Base-by-base conservation (phyloP, 2,113 vertebrate genomes). In the Nyctibius bracteatus region DNA sequence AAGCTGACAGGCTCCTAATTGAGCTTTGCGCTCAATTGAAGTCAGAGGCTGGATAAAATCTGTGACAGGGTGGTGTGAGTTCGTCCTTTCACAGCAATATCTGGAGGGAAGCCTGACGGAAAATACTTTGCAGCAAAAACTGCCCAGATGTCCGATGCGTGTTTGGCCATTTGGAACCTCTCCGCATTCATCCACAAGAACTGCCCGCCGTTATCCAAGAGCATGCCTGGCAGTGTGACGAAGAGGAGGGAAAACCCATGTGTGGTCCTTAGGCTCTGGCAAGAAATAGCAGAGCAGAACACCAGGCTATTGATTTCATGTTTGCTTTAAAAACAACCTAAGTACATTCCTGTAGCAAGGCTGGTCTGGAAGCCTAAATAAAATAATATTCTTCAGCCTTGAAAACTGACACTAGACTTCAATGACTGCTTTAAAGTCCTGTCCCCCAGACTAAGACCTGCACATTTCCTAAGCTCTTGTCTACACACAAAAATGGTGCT, bases 321-420 rank as follows among this genome's bases (percentile, higher is more conserved):
- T 97, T 97, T 94, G 94, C 93, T 97, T 96, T 97, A 95, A 96
- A 97, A 97, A 96, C 96, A 97, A 95, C 94, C 93, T 96, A 94
- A 97, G 93, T 96, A 92, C 94, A 96, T 96, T 96, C 95, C 95
- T 96, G 95, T 82, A 97, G 90, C 82, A 96, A 91, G 90, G 94
- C 94, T 95, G 85, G 92, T 94, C 90, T 96, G 92, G 92, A 96
- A 96, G 96, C 96, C 96, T 96, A 96, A 97, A 96, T 95, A 96
- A 97, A 96, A 96, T 96, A 97, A 97, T 96, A 93, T 96, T 97
- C 95, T 97, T 96, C 93, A 96, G 95, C 90, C 96, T 96, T 97
- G 95, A 97, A 97, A 97, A 92, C 93, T 95, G 97, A 94, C 82
- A 94, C 88, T 95, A 86, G 94, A 87, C 90, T 96, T 96, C 93